phyloP scores from a whole-genome alignment of 2,113 vertebrate genomes.

The Balaenoptera acutorostrata region DNA sequence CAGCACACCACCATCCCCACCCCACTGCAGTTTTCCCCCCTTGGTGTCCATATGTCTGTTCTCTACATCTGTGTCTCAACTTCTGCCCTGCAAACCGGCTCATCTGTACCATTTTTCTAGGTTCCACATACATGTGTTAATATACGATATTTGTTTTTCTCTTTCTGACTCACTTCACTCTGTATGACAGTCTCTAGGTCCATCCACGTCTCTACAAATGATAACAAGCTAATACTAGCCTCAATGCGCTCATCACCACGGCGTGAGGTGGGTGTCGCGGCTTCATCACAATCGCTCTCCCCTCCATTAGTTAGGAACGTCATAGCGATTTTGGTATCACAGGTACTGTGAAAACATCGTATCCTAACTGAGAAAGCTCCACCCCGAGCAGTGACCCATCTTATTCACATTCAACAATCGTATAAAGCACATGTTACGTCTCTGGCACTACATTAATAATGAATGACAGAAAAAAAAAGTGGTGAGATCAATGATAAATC shows the following conservation, averaged over 20 bases:
- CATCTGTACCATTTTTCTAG: no score
- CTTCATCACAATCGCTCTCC: not conserved
- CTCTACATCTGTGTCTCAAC: no score
- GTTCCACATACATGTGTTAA: no score
- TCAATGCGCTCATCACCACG: not conserved
- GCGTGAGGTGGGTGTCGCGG: not conserved
- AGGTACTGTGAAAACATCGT: not conserved
- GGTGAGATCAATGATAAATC: constrained; percentile 5
- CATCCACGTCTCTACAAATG: no score
- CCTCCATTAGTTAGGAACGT: not conserved
- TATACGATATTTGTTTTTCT: no score
- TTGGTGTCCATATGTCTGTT: no score
- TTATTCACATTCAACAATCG: not conserved
- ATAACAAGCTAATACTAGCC: not conserved
- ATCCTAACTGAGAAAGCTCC: not conserved
- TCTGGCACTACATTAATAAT: not conserved
- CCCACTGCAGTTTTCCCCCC: no score
- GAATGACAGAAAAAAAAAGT: not conserved
- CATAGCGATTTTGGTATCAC: not conserved
- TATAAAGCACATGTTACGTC: not conserved
- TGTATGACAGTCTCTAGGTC: no score
- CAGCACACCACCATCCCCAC: no score
- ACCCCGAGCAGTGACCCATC: not conserved
- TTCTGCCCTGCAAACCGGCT: no score
- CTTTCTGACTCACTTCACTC: no score